Conservation (phyloP, 2,888 invertebrate species). For the Drosophila anomelani region DNA sequence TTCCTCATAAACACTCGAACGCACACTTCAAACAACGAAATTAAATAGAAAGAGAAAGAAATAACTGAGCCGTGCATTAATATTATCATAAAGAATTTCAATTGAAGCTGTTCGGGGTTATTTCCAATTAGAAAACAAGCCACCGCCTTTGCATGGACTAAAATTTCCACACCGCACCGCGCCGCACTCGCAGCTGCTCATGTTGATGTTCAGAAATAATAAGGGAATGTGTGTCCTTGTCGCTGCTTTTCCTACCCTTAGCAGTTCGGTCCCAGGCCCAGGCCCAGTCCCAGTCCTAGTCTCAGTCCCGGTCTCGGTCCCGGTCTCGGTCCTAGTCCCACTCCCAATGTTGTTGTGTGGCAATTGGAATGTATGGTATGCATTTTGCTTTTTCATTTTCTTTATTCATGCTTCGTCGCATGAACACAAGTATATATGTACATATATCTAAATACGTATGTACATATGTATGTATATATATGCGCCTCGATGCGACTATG, state of each 20-base stretch:
- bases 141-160: constrained; percentile 23
- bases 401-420: constrained; percentile 43
- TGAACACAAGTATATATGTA: constrained; percentile 12
- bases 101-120: constrained; percentile 61
- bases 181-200: constrained; percentile 41
- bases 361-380: constrained; percentile 74
- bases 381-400: constrained; percentile 52
- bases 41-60: constrained; percentile 13
- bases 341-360: constrained; percentile 37
- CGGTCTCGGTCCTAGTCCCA: constrained; percentile 6
- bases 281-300: background rate
- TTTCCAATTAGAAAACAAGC: constrained; percentile 64
- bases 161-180: constrained; percentile 20
- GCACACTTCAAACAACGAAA: constrained; percentile 34
- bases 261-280: constrained; percentile 1
- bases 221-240: constrained; percentile 59
- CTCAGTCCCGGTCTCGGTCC: background rate
- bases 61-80: constrained; percentile 28
- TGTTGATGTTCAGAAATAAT: constrained; percentile 52
- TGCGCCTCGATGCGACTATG: constrained; percentile 3
- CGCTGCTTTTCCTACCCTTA: constrained; percentile 51
- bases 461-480: background rate
- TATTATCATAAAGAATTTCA: constrained; percentile 41
- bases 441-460: background rate
- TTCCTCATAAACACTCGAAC: constrained; percentile 3